phyloP scores from a whole-genome alignment of 1,140 invertebrate species.

The Hycleus cichorii region DNA sequence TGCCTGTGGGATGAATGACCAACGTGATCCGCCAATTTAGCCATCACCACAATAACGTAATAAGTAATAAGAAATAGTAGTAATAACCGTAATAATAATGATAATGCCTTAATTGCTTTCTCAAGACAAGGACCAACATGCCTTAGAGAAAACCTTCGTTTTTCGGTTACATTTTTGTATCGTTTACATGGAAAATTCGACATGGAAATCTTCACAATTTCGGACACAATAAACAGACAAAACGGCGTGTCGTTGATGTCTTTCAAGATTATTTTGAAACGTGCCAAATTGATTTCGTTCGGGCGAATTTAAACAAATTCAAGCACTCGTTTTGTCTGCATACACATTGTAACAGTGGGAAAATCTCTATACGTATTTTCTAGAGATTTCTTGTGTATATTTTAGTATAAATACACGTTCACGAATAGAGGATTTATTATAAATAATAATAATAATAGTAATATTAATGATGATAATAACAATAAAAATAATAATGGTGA shows the following conservation, averaged over 20 bases:
- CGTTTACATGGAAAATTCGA: background rate
- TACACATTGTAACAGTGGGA: too few species aligned
- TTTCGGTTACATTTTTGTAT: background rate
- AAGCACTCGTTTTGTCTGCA: too few species aligned
- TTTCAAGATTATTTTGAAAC: too few species aligned
- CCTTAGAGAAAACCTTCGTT: slow-evolving; percentile 19
- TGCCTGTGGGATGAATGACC: slow-evolving; percentile 84
- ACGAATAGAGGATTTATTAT: background rate
- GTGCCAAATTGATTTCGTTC: too few species aligned
- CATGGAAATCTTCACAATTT: background rate
- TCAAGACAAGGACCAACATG: slow-evolving; percentile 30
- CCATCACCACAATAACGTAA: background rate
- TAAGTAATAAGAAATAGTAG: background rate
- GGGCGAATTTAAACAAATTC: too few species aligned
- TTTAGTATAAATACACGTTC: background rate
- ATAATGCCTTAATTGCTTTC: slow-evolving; percentile 21
- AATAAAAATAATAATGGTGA: slow-evolving; percentile 1
- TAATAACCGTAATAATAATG: background rate
- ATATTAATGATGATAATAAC: background rate
- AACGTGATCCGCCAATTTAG: slow-evolving; percentile 14
- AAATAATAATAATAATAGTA: slow-evolving; percentile 3
- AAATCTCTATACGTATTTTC: too few species aligned
- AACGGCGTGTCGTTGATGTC: too few species aligned
- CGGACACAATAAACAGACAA: too few species aligned
- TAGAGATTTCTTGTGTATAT: background rate